phyloP scores from a whole-genome alignment of 2,888 invertebrate genomes.

The Macrosiphum euphorbiae region DNA sequence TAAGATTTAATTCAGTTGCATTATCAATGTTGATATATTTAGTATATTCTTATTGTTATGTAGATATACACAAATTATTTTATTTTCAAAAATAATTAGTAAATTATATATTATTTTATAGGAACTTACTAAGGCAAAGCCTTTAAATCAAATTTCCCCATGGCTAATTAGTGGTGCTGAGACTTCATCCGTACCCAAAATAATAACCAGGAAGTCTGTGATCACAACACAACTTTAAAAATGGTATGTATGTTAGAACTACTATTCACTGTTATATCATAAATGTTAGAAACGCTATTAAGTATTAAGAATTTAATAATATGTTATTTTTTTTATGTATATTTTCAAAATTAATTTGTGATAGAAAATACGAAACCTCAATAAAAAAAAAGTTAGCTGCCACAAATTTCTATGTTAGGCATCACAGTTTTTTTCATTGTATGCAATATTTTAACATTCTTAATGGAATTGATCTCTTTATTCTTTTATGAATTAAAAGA shows the following conservation, averaged over 20 bases:
- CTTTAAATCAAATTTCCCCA: constrained; percentile 81
- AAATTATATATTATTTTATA: constrained; percentile 68
- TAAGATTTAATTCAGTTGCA: not conserved
- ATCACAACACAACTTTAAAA: constrained; percentile 85
- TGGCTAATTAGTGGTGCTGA: constrained; percentile 77
- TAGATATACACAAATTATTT: not conserved
- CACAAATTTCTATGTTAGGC: not conserved
- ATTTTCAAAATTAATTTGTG: constrained; percentile 1
- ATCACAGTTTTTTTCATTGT: constrained; percentile 39
- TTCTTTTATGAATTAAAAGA: constrained; percentile 51
- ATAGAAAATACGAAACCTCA: not conserved
- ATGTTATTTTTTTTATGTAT: constrained; percentile 34
- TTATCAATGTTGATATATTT: too few species aligned
- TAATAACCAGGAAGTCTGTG: constrained; percentile 86
- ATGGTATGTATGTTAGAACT: not conserved
- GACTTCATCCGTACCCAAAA: constrained; percentile 73
- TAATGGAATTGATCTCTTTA: constrained; percentile 52
- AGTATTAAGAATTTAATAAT: constrained; percentile 1
- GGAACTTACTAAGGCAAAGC: constrained; percentile 74
- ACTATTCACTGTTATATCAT: not conserved
- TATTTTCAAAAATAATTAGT: not conserved
- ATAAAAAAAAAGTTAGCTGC: not conserved
- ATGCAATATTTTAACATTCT: constrained; percentile 42
- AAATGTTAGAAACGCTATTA: not conserved
- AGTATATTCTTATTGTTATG: not conserved